These are phyloP conservation scores for Spinus pinus DNA, from an alignment of 2,797 vertebrate species.

Conservation along the genomic window DNA sequence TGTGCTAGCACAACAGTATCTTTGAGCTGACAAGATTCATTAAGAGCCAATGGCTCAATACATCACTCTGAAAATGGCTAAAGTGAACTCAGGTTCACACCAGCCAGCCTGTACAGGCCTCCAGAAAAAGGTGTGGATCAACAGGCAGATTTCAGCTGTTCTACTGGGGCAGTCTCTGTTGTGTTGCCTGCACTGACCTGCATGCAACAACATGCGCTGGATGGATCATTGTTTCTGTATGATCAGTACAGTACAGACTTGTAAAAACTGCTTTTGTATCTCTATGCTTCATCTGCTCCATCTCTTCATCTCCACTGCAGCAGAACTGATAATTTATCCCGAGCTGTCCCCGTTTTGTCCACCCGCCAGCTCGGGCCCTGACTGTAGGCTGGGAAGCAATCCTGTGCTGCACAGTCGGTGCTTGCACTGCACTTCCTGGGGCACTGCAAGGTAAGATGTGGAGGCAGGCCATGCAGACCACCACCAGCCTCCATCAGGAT, in stretches of 20 bases:
- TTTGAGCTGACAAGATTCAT: not conserved
- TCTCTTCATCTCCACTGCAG: not conserved
- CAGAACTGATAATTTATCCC: not conserved
- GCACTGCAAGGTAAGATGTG: not conserved
- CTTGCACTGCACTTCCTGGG: not conserved
- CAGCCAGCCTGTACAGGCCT: not conserved
- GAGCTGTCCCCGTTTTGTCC: fast-evolving
- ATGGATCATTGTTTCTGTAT: fast-evolving
- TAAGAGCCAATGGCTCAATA: not conserved
- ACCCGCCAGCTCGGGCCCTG: fast-evolving
- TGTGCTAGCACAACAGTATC: not conserved
- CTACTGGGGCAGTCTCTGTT: not conserved
- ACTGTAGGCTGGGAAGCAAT: fast-evolving
- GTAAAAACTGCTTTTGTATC: not conserved
- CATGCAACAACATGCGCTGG: not conserved
- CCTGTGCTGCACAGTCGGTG: fast-evolving
- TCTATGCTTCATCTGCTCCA: not conserved
- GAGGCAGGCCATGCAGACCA: not conserved
- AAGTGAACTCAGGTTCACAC: not conserved
- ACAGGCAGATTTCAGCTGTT: not conserved
- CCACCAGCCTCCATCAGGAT: not conserved
- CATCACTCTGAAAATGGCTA: not conserved
- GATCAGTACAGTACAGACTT: not conserved
- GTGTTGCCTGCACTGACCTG: not conserved
- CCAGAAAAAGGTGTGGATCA: not conserved